A percentile compares a stretch with the other conserved stretches of the same genome.
These are phyloP conservation scores for Seriola quinqueradiata DNA, from an alignment of 2,113 vertebrate genomes.

Conservation along the genomic window DNA sequence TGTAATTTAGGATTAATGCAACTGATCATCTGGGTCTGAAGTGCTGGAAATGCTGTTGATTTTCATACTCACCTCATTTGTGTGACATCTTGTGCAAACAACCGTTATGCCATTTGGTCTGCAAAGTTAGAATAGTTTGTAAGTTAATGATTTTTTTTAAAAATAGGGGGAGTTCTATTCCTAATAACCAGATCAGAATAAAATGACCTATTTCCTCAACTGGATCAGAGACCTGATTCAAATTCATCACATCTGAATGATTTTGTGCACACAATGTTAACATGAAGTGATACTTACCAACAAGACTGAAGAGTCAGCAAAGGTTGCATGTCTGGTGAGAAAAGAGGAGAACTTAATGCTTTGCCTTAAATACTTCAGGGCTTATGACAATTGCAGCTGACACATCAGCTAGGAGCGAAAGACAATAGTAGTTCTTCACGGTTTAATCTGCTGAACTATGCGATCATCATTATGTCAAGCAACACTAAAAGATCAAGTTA, in stretches of 20 bases:
- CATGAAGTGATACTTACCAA: constrained; percentile 8
- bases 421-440: constrained; percentile 77
- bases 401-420: constrained; percentile 86
- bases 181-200: constrained; percentile 68
- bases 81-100: rapidly evolving
- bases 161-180: rapidly evolving
- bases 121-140: rapidly evolving
- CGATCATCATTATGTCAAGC: constrained; percentile 78
- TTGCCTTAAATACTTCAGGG: rapidly evolving
- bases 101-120: rapidly evolving
- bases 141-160: not conserved
- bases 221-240: constrained; percentile 89
- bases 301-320: not conserved
- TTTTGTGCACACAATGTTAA: rapidly evolving
- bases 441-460: constrained; percentile 87
- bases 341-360: rapidly evolving
- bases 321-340: not conserved
- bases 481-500: rapidly evolving
- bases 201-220: constrained; percentile 76
- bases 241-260: constrained; percentile 77
- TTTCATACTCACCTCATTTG: constrained; percentile 39
- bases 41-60: rapidly evolving
- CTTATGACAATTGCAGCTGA: rapidly evolving
- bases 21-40: constrained; percentile 13
- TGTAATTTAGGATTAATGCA: too few species aligned